Evolutionary conservation across 1,140 invertebrate genomes (phyloP).

Genomic region (Mya arenaria): DNA sequence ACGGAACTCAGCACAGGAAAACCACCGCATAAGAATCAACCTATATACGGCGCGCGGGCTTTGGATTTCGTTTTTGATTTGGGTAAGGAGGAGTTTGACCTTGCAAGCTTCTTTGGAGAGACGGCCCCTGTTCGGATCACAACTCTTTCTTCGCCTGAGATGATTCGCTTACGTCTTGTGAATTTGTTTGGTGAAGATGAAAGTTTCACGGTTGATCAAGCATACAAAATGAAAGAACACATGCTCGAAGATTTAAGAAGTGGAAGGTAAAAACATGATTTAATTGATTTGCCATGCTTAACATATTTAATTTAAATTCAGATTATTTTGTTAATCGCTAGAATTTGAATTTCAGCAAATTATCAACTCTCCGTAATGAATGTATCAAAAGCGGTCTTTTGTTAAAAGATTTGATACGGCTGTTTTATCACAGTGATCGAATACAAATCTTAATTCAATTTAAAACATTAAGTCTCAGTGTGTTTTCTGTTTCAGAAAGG

Average conservation of each 20-base stretch:
- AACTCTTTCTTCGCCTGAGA: neutral
- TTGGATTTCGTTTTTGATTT: slow-evolving; percentile 26
- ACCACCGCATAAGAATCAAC: slow-evolving; percentile 14
- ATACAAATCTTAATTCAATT: too few relatives aligned
- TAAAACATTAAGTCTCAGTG: too few relatives aligned
- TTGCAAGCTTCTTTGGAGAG: slow-evolving; percentile 13
- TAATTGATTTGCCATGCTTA: too few relatives aligned
- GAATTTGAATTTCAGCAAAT: too few relatives aligned
- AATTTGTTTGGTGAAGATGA: slow-evolving; percentile 12
- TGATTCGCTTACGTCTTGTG: neutral
- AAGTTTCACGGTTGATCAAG: slow-evolving; percentile 16
- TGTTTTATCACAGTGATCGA: too few relatives aligned
- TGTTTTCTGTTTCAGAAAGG: slow-evolving; percentile 30
- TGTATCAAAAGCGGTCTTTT: too few relatives aligned
- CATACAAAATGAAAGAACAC: neutral
- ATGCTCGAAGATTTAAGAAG: slow-evolving; percentile 2
- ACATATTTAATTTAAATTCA: too few relatives aligned
- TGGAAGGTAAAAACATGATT: slow-evolving; percentile 12
- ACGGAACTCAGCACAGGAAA: slow-evolving; percentile 5
- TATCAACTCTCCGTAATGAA: too few relatives aligned
- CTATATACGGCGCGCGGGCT: slow-evolving; percentile 12
- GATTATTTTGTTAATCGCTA: too few relatives aligned
- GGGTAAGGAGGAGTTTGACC: slow-evolving; percentile 12
- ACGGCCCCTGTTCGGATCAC: slow-evolving; percentile 16
- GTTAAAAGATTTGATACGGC: too few relatives aligned